phyloP scores from a whole-genome alignment of 2,113 vertebrate genomes.

The Xenopus laevis region DNA sequence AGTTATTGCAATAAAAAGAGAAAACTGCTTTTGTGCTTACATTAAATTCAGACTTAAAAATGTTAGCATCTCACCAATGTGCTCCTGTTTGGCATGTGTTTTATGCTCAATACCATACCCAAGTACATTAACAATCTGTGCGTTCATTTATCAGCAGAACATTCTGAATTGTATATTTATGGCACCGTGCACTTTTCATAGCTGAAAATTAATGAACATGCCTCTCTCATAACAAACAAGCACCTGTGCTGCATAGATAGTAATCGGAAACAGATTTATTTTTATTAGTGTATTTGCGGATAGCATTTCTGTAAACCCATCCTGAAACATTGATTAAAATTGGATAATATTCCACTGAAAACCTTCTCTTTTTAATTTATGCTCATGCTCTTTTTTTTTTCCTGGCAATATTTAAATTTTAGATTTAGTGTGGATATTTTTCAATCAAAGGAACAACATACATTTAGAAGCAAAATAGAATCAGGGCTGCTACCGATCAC shows the following conservation, averaged over 20 bases:
- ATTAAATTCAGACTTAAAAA: constrained; percentile 68
- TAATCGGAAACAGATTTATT: constrained; percentile 99
- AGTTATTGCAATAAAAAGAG: constrained; percentile 56
- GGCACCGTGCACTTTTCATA: constrained; percentile 97
- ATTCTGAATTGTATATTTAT: constrained; percentile 97
- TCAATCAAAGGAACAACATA: constrained; percentile 56
- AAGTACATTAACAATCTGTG: constrained; percentile 97
- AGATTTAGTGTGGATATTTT: constrained; percentile 58
- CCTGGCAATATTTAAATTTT: constrained; percentile 54
- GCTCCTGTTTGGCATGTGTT: constrained; percentile 79
- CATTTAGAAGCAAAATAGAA: constrained; percentile 61
- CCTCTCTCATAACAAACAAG: constrained; percentile 99
- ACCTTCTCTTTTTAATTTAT: constrained; percentile 55
- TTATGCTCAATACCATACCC: constrained; percentile 84
- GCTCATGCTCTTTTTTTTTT: constrained; percentile 52
- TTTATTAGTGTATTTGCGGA: constrained; percentile 96
- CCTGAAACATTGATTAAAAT: constrained; percentile 56
- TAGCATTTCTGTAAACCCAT: constrained; percentile 74
- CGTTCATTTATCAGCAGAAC: constrained; percentile 97
- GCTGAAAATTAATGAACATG: constrained; percentile 99
- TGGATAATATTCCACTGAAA: constrained; percentile 52
- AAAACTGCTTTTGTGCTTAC: constrained; percentile 59
- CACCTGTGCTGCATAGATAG: constrained; percentile 98
- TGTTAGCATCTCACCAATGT: constrained; percentile 78
- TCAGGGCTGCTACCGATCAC: constrained; percentile 47